Percentiles rank a stretch among this genome's conserved stretches.
phyloP scores from a whole-genome alignment of 2,888 invertebrate genomes.

The Agrochola macilenta region DNA sequence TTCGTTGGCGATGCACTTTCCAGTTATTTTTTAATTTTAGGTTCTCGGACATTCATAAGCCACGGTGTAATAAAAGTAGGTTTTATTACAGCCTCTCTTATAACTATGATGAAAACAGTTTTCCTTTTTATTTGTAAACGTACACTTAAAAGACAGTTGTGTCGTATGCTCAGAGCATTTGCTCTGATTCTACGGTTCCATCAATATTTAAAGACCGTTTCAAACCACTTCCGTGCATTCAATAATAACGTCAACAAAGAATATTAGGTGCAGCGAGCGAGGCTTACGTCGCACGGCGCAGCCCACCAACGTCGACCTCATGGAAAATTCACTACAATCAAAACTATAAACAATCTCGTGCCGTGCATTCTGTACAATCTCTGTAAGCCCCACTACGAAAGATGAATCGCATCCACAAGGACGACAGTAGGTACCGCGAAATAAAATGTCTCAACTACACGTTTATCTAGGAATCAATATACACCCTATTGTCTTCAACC shows the following conservation, averaged over 20 bases:
- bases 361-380: slow-evolving; percentile 68
- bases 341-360: slow-evolving; percentile 56
- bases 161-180: slow-evolving; percentile 9
- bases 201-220: slow-evolving; percentile 54
- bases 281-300: slow-evolving; percentile 35
- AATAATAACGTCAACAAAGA: slow-evolving; percentile 52
- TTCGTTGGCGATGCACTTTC: slow-evolving; percentile 51
- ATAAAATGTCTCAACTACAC: slow-evolving; percentile 73
- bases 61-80: slow-evolving; percentile 22
- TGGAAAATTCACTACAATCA: slow-evolving; percentile 63
- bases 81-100: slow-evolving; percentile 35
- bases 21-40: slow-evolving; percentile 51
- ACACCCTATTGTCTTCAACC: slow-evolving; percentile 72
- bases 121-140: slow-evolving; percentile 6
- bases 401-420: slow-evolving; percentile 78
- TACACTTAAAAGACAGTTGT: slow-evolving; percentile 7
- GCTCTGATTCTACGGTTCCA: slow-evolving; percentile 19
- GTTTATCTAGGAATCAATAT: slow-evolving; percentile 72
- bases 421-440: slow-evolving; percentile 64
- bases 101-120: slow-evolving; percentile 11
- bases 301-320: slow-evolving; percentile 43
- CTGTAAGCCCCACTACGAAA: slow-evolving; percentile 80
- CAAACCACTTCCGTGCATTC: slow-evolving; percentile 42
- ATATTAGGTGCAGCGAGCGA: slow-evolving; percentile 34
- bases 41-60: slow-evolving; percentile 38